These are phyloP conservation scores for Lycia hirtaria DNA, from an alignment of 2,888 invertebrate species.

Conservation along the genomic window DNA sequence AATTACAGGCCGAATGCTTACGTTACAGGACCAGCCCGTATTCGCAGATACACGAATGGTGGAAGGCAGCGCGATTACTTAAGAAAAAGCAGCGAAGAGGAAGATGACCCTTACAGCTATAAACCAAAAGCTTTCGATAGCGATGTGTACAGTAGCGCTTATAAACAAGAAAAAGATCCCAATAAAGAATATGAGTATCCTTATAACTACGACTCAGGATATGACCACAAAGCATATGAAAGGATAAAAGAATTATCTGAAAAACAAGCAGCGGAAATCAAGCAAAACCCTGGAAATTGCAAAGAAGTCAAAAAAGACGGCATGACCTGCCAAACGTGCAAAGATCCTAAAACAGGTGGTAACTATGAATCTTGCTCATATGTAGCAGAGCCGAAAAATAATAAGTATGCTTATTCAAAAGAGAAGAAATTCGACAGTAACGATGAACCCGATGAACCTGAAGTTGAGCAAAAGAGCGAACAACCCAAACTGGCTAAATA, in stretches of 20 bases:
- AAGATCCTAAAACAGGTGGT: constrained; percentile 90
- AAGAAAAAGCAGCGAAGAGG: constrained; percentile 67
- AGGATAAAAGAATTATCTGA: constrained; percentile 87
- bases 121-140: constrained; percentile 83
- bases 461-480: constrained; percentile 69
- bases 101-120: constrained; percentile 83
- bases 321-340: constrained; percentile 90
- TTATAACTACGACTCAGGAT: constrained; percentile 80
- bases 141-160: constrained; percentile 70
- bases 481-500: constrained; percentile 68
- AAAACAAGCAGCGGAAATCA: constrained; percentile 86
- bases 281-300: constrained; percentile 87
- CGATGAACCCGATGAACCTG: constrained; percentile 82
- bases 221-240: constrained; percentile 83
- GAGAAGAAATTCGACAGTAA: constrained; percentile 87
- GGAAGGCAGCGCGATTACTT: constrained; percentile 72
- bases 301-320: constrained; percentile 87
- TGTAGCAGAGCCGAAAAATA: constrained; percentile 89
- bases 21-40: constrained; percentile 76
- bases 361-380: constrained; percentile 93
- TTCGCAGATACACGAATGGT: constrained; percentile 80
- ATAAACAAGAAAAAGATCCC: constrained; percentile 71
- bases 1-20: constrained; percentile 82
- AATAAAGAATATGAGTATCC: constrained; percentile 78
- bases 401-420: constrained; percentile 88